These are phyloP conservation scores for Pseudochirops corinnae DNA, from an alignment of 2,797 vertebrate species.

Conservation along the genomic window DNA sequence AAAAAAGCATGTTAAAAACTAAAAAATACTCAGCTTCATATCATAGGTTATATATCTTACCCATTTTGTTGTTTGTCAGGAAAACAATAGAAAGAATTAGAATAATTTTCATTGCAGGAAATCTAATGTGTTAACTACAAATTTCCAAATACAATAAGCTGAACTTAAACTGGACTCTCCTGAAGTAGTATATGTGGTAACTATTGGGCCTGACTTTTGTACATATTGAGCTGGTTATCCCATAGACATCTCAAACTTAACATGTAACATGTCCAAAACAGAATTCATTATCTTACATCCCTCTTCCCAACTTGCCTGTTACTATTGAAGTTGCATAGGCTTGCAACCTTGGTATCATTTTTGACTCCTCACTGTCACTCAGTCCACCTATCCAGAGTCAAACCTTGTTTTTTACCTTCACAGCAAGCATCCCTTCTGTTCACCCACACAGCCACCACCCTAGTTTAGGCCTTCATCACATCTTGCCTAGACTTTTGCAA, in stretches of 20 bases:
- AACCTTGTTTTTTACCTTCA: background rate
- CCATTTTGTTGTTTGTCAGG: background rate
- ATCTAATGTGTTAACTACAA: background rate
- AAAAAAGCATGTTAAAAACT: background rate
- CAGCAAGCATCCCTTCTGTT: background rate
- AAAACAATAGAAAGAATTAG: constrained; percentile 30
- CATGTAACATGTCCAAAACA: background rate
- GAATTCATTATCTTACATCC: background rate
- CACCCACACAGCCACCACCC: background rate
- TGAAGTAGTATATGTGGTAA: background rate
- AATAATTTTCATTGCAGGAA: background rate
- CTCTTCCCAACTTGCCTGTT: background rate
- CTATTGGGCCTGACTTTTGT: background rate
- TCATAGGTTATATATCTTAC: background rate
- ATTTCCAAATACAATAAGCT: background rate
- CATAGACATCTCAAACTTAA: background rate
- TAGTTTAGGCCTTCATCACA: background rate
- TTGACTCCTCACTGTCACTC: background rate
- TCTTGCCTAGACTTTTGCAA: background rate
- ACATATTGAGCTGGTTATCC: background rate
- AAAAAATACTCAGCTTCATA: constrained; percentile 27
- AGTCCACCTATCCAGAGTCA: background rate
- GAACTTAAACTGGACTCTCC: background rate
- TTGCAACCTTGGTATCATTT: background rate
- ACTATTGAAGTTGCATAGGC: background rate